Evolutionary conservation across 2,113 vertebrate species (phyloP), one percentile per base, ranked within the genome.

Genomic region (Ceratotherium simum): DNA sequence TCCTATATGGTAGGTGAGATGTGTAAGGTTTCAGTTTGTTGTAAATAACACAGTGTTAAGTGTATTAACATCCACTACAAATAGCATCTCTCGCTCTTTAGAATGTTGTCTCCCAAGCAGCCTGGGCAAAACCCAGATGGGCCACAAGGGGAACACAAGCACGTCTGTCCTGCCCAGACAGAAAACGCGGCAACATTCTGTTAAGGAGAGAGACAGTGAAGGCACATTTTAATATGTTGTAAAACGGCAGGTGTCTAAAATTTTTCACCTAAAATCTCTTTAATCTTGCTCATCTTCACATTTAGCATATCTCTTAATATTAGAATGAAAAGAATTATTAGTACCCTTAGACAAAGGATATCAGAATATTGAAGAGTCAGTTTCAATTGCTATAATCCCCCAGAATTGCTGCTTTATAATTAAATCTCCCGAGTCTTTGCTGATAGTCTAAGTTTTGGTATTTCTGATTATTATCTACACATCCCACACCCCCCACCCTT

Each of bases 71-170:
- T n/a, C 27, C 91, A 87, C 96, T 91, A 67, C 93, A 92, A 95
- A 98, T 94, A 96, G 85, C 97, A 95, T 82, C 18, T 95, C 96
- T 98, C 96, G 97, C 95, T 95, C 97, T 97, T 94, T 51, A 82
- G 91, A 97, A 88, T 87, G 89, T 97, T 98, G 94, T 97, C 91
- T 97, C 92, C 78, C 97, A 95, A 95, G 96, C 97, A 98, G 95
- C 96, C 97, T 97, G 96, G 98, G 97, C 96, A 94, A 97, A 69
- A 98, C 96, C 96, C 98, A 98, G 98, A 98, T 98, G 98, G 98
- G 97, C 98, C 80, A 54, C 29, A 93, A 98, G 98, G 97, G 97
- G 96, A 97, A 96, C 95, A 97, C 87, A 96, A 98, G 96, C 98
- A 86, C 89, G 97, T 98, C 96, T 97, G 95, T 98, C 97, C 97